phyloP scores from a whole-genome alignment of 2,113 vertebrate genomes.

The Anhinga rufa region DNA sequence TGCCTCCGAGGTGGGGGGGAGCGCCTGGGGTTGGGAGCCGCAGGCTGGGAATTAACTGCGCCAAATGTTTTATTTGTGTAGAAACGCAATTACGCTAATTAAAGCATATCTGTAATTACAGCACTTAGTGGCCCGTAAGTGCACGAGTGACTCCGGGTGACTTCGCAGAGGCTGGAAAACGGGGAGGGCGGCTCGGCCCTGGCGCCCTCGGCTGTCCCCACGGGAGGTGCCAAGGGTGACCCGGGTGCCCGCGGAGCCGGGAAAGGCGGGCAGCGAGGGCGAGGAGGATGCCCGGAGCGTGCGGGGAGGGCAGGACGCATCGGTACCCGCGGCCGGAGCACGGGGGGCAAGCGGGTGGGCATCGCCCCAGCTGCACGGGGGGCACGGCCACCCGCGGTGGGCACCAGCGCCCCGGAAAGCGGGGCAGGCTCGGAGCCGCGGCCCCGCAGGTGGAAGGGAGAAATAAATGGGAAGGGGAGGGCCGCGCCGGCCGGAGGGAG shows the following conservation, averaged over 20 bases:
- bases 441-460: neutral
- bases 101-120: slow-evolving; percentile 55
- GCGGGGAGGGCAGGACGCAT: neutral
- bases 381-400: neutral
- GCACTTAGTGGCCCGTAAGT: slow-evolving; percentile 30
- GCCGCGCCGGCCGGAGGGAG: neutral
- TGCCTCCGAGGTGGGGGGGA: neutral
- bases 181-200: neutral
- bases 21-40: neutral
- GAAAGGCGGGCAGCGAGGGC: neutral
- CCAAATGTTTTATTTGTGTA: slow-evolving; percentile 54
- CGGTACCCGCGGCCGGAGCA: too few relatives aligned
- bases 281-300: neutral
- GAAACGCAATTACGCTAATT: slow-evolving; percentile 61
- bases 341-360: too few relatives aligned
- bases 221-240: neutral
- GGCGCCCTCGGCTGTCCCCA: accelerated
- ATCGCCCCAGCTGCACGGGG: neutral
- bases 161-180: neutral
- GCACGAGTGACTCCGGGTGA: neutral
- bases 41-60: neutral
- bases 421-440: accelerated
- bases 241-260: neutral
- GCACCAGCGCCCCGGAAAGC: neutral
- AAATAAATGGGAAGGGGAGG: neutral